Evolutionary conservation across 2,797 vertebrate species (phyloP).

Genomic region (Halcyon chelicuti): DNA sequence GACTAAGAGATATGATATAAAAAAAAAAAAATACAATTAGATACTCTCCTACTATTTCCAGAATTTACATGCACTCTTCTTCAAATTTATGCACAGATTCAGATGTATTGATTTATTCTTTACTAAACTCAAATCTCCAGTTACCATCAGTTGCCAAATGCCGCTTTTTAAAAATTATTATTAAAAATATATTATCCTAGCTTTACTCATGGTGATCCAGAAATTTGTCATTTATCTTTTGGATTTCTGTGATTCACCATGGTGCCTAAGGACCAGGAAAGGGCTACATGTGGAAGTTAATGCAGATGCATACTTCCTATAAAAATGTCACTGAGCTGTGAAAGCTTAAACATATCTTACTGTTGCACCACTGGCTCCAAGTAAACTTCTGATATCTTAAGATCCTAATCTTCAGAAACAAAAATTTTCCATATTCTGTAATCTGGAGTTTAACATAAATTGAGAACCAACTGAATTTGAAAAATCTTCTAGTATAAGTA

Average conservation of each 20-base stretch:
- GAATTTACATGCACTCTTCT: not conserved
- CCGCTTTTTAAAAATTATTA: not conserved
- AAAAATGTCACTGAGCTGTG: not conserved
- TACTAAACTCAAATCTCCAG: not conserved
- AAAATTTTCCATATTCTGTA: not conserved
- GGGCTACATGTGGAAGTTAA: not conserved
- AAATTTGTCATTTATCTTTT: not conserved
- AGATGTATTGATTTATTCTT: not conserved
- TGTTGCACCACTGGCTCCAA: not conserved
- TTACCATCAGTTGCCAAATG: not conserved
- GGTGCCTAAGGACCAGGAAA: not conserved
- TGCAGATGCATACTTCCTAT: not conserved
- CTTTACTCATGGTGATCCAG: not conserved
- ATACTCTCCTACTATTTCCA: not conserved
- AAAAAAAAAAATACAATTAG: not conserved
- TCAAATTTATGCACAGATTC: not conserved
- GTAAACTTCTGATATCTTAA: not conserved
- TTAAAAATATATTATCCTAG: not conserved
- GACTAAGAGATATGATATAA: not conserved
- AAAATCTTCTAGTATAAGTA: not conserved
- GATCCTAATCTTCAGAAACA: not conserved
- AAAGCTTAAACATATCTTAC: not conserved
- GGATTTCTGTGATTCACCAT: not conserved
- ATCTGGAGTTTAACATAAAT: not conserved
- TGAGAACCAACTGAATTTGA: not conserved